Conservation (phyloP, 35 echinoderm and acorn worm species). For the Hemicentrotus pulcherrimus region DNA sequence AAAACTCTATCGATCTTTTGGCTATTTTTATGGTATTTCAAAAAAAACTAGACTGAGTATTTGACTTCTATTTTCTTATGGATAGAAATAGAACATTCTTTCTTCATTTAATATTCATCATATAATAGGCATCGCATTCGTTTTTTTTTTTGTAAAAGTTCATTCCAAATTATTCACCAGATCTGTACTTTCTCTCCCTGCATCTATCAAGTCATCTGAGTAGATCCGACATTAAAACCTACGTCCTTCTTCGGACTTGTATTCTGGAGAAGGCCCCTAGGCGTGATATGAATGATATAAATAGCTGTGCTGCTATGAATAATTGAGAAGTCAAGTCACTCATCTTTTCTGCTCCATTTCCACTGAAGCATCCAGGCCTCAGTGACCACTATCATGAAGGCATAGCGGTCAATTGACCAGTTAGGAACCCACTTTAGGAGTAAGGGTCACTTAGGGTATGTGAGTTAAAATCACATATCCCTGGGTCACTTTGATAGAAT, state of each 20-base stretch:
- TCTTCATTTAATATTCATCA: too few species aligned
- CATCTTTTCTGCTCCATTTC: conserved; percentile 3
- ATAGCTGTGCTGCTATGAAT: background rate
- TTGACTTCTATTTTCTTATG: too few species aligned
- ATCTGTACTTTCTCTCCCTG: background rate
- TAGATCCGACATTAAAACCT: background rate
- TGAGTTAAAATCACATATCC: too few species aligned
- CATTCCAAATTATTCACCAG: background rate
- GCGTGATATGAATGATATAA: background rate
- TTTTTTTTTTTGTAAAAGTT: background rate
- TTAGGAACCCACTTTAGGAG: background rate
- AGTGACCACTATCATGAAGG: background rate
- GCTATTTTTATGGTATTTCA: too few species aligned
- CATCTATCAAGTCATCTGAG: background rate
- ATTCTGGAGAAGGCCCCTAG: background rate
- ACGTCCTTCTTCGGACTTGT: background rate
- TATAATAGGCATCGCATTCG: too few species aligned
- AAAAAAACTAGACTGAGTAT: too few species aligned
- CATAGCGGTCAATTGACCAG: background rate
- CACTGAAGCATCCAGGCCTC: background rate
- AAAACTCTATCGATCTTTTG: too few species aligned
- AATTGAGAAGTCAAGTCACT: background rate
- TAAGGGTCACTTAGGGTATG: background rate
- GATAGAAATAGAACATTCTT: too few species aligned
- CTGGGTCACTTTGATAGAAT: too few species aligned